Evolutionary conservation across 2,888 invertebrate species (phyloP), one percentile per base, ranked within the genome.

Genomic region (Ctenicera cuprea): DNA sequence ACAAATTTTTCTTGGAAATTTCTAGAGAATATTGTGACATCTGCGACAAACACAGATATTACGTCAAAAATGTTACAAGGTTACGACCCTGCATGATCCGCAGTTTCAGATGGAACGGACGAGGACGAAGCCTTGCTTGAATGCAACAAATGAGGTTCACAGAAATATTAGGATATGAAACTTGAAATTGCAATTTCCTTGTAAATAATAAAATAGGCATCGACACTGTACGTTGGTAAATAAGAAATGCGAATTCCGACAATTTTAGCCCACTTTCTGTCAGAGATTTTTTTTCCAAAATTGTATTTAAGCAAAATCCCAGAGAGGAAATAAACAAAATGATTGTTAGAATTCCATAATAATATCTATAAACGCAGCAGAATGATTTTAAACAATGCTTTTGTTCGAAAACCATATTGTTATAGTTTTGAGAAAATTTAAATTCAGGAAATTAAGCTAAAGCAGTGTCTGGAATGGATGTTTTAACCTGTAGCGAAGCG

Each of bases 41-140:
- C 54, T 54, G 54, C 30, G 54, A 26, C 54, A 54, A 54, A 26
- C 12, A 30, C 54, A 54, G 54, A 30, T 26, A 54, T 54, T 54
- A 54, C 30, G 30, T 54, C 54, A 54, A 54, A 54, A 54, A 54
- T 54, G 54, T 54, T 54, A 54, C 54, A 54, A 54, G 54, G 54
- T 54, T 54, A 54, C 30, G 54, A 54, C 30, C 30, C 54, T 54
- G 30, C 30, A 54, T 54, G 33, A 54, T 54, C 54, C 50, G 22
- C 12, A n/a, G 54, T 54, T 54, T 30, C 26, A 22, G 54, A 50
- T 1, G 30, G 22, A 54, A 54, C 14, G 54, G n/a, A 54, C 7
- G 30, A n/a, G 14, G n/a, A 54, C 12, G 11, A 20, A 20, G 20
- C 12, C 12, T 50, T 26, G 1, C 50, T 20, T 20, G 50, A 50